These are phyloP conservation scores for Heliconius aoede DNA, from an alignment of 2,888 invertebrate genomes.

Conservation along the genomic window DNA sequence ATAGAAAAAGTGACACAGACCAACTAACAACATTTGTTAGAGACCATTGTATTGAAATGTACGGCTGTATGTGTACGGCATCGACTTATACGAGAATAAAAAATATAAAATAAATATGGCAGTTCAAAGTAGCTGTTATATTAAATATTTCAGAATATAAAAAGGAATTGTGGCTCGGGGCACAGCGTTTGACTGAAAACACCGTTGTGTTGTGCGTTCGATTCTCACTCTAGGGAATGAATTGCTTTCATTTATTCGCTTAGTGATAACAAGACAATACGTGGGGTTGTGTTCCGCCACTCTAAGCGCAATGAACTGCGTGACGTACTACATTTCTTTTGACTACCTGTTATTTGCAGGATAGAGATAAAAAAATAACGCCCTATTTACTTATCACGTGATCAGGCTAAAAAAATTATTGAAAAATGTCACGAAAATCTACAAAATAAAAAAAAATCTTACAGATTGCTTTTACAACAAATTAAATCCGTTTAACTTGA, in stretches of 20 bases:
- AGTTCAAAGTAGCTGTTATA: background rate
- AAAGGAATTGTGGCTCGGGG: too few species aligned
- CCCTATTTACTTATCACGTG: slow-evolving; percentile 12
- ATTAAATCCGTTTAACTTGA: slow-evolving; percentile 19
- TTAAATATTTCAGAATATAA: too few species aligned
- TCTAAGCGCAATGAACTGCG: too few species aligned
- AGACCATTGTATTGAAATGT: slow-evolving; percentile 70
- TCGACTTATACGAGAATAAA: slow-evolving; percentile 11
- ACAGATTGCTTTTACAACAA: background rate
- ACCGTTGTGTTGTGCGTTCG: too few species aligned
- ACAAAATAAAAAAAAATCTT: background rate
- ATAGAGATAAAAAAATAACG: background rate
- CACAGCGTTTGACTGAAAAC: too few species aligned
- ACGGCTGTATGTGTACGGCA: slow-evolving; percentile 14
- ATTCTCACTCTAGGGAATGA: too few species aligned
- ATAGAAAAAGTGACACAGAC: slow-evolving; percentile 78
- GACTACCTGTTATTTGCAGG: too few species aligned
- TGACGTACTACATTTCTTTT: too few species aligned
- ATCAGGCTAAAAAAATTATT: background rate
- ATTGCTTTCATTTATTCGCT: too few species aligned
- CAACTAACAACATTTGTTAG: slow-evolving; percentile 79
- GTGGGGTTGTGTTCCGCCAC: too few species aligned
- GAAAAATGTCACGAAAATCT: background rate
- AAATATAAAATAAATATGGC: slow-evolving; percentile 1
- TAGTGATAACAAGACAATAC: too few species aligned